Conservation (phyloP, 1,140 invertebrate genomes). For the Drosophila sp. region DNA sequence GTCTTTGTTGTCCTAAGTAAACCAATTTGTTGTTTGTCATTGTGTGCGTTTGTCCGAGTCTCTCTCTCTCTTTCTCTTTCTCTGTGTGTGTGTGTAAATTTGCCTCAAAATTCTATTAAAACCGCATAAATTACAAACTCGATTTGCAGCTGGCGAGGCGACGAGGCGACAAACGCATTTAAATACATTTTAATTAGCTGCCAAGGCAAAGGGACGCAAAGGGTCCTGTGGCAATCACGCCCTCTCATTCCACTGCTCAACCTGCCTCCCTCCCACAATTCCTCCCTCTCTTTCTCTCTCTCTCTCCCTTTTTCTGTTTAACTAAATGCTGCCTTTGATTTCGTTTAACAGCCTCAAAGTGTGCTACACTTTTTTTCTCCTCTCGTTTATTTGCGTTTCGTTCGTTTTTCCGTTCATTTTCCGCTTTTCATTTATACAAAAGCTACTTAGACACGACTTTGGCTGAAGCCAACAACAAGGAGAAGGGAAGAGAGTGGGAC, state of each 20-base stretch:
- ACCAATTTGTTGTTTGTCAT: conserved; percentile 45
- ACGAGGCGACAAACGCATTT: conserved; percentile 54
- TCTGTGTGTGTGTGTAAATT: conserved; percentile 9
- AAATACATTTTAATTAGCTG: conserved; percentile 83
- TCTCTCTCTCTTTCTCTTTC: neutral
- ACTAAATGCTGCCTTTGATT: conserved; percentile 43
- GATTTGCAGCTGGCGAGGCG: conserved; percentile 30
- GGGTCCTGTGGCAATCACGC: neutral
- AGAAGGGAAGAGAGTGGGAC: neutral
- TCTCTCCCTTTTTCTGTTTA: neutral
- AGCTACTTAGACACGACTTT: conserved; percentile 80
- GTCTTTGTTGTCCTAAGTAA: conserved; percentile 34
- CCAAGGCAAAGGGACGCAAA: conserved; percentile 41
- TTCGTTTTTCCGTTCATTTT: conserved; percentile 42
- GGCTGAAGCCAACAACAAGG: conserved; percentile 11
- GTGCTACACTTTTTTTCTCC: conserved; percentile 49
- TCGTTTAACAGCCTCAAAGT: conserved; percentile 52
- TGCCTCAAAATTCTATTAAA: conserved; percentile 50
- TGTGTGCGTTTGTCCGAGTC: conserved; percentile 22
- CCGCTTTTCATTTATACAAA: conserved; percentile 71
- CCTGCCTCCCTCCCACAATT: neutral
- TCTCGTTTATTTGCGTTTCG: conserved; percentile 37
- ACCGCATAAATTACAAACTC: conserved; percentile 57
- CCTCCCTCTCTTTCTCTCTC: neutral
- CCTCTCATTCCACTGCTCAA: neutral